A percentile compares a stretch with the other conserved stretches of the same genome.
These are phyloP conservation scores for Mastomys natalensis DNA, from an alignment of 2,113 vertebrate species.

Conservation along the genomic window DNA sequence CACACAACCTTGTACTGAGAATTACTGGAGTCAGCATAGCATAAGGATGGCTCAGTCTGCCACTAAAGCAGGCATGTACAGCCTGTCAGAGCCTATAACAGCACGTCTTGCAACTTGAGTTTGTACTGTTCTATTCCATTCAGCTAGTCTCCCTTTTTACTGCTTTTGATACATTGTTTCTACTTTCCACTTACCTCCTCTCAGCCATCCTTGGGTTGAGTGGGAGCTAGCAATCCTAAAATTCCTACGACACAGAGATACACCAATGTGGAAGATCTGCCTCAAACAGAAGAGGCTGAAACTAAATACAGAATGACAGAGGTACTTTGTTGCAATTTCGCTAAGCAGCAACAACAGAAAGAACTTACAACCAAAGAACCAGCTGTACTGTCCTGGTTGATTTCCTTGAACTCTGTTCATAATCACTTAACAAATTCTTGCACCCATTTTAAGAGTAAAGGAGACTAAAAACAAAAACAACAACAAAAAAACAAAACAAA, in stretches of 20 bases:
- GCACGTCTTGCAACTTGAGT: not conserved
- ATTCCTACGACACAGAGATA: not conserved
- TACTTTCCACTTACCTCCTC: not conserved
- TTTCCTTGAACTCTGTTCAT: not conserved
- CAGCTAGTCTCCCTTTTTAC: not conserved
- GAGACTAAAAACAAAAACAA: not conserved
- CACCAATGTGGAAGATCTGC: not conserved
- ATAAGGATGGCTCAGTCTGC: not conserved
- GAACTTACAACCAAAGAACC: not conserved
- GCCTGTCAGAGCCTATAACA: not conserved
- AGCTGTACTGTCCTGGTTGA: not conserved
- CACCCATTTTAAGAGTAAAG: not conserved
- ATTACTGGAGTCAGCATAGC: not conserved
- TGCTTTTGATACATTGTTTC: not conserved
- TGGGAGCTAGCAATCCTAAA: not conserved
- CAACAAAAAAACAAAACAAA: not conserved
- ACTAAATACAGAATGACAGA: not conserved
- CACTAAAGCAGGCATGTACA: not conserved
- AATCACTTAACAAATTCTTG: not conserved
- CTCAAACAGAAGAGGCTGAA: not conserved
- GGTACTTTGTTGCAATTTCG: not conserved
- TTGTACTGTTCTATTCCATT: not conserved
- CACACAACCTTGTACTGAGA: not conserved
- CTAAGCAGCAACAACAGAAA: not conserved
- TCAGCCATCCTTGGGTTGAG: not conserved